Evolutionary conservation across 2,888 invertebrate species (phyloP).

Genomic region (Cryptocephalus primarius): DNA sequence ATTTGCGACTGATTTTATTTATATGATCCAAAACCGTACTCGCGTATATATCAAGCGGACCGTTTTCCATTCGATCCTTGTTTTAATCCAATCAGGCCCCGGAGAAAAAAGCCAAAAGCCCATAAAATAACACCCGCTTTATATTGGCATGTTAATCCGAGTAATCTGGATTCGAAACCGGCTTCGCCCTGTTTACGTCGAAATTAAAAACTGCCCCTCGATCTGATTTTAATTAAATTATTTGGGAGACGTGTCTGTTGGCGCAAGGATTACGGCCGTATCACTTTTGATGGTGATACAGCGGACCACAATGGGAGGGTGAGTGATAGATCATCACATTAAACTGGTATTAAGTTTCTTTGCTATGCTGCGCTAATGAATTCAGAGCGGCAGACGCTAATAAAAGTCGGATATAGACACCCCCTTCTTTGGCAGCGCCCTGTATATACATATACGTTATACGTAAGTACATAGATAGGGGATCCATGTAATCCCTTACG

Average conservation of each 20-base stretch:
- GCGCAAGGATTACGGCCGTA: background rate
- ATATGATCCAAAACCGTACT: too few species aligned
- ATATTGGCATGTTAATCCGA: conserved; percentile 14
- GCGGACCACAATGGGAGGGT: background rate
- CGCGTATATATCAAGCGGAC: too few species aligned
- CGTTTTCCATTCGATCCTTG: too few species aligned
- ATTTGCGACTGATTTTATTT: too few species aligned
- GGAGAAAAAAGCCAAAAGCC: background rate
- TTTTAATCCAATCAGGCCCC: too few species aligned
- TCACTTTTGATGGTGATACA: background rate
- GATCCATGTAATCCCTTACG: too few species aligned
- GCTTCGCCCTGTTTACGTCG: conserved; percentile 7
- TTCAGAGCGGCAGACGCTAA: too few species aligned
- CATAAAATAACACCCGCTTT: background rate
- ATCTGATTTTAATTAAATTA: background rate
- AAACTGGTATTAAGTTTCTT: background rate
- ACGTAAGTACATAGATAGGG: too few species aligned
- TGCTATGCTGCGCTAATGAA: background rate
- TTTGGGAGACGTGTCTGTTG: background rate
- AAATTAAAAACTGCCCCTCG: conserved; percentile 32
- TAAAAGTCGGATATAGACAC: too few species aligned
- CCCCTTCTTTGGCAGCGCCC: too few species aligned
- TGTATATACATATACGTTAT: too few species aligned
- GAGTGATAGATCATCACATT: background rate
- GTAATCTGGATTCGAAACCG: conserved; percentile 6